phyloP scores from a whole-genome alignment of 2,888 invertebrate species.

The Drosophila tanythrix region DNA sequence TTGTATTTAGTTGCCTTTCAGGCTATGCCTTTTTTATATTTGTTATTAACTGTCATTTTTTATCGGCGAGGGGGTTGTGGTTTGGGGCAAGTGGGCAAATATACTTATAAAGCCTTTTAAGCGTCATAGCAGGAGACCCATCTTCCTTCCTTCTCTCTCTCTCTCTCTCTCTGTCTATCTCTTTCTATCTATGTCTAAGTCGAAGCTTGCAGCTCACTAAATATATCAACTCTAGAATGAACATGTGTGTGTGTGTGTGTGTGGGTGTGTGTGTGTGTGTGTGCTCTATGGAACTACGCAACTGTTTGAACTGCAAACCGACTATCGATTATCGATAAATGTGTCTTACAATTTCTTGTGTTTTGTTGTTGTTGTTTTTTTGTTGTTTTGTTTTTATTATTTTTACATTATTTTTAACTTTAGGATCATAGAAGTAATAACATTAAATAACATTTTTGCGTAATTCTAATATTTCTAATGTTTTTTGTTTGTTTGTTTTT shows the following conservation, averaged over 20 bases:
- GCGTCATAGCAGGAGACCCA: slow-evolving; percentile 24
- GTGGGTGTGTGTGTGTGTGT: slow-evolving; percentile 17
- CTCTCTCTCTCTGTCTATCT: slow-evolving; percentile 13
- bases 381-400: slow-evolving; percentile 59
- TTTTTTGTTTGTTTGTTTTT: slow-evolving; percentile 55
- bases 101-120: slow-evolving; percentile 34
- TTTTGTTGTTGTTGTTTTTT: slow-evolving; percentile 26
- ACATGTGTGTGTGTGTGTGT: slow-evolving; percentile 27
- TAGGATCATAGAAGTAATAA: slow-evolving; percentile 79
- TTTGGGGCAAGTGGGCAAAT: slow-evolving; percentile 7
- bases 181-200: slow-evolving; percentile 25
- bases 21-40: slow-evolving; percentile 42
- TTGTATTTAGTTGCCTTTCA: slow-evolving; percentile 37
- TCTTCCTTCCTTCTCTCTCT: neutral
- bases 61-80: neutral
- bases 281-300: slow-evolving; percentile 54
- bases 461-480: slow-evolving; percentile 78
- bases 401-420: slow-evolving; percentile 81
- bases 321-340: slow-evolving; percentile 56
- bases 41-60: slow-evolving; percentile 33
- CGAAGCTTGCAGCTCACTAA: slow-evolving; percentile 58
- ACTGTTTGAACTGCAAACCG: slow-evolving; percentile 38
- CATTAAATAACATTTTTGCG: slow-evolving; percentile 81
- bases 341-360: slow-evolving; percentile 43
- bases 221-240: slow-evolving; percentile 33